phyloP scores from a whole-genome alignment of 2,888 invertebrate species.

The Cheiracanthium punctorium region DNA sequence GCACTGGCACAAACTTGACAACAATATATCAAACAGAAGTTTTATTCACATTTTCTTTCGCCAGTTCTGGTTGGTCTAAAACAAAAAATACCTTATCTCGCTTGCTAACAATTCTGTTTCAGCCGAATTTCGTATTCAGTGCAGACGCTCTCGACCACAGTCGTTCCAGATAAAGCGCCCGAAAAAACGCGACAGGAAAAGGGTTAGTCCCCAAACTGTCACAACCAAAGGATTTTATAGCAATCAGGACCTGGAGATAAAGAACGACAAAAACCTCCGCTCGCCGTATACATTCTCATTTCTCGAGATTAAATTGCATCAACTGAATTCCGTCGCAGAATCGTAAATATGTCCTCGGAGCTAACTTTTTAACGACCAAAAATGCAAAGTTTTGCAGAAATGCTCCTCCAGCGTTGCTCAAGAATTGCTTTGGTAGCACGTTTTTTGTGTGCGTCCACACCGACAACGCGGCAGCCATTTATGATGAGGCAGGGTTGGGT shows the following conservation, averaged over 20 bases:
- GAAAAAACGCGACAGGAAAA: neutral
- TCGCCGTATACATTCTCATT: neutral
- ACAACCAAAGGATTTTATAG: constrained; percentile 38
- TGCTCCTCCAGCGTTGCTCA: neutral
- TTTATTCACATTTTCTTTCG: neutral
- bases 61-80: neutral
- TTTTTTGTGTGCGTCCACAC: no score
- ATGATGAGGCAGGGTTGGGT: no score
- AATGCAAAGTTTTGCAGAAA: neutral
- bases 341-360: neutral
- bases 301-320: neutral
- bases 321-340: neutral
- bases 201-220: constrained; percentile 27
- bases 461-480: no score
- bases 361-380: neutral
- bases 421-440: neutral
- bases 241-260: constrained; percentile 15
- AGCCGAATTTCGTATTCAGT: neutral
- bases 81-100: neutral
- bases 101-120: neutral
- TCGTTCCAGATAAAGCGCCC: neutral
- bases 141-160: neutral
- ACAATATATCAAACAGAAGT: no score
- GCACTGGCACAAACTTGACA: no score
- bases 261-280: no score